Percentiles rank a stretch among this genome's conserved stretches.
These are phyloP conservation scores for Discoglossus pictus DNA, from an alignment of 2,797 vertebrate genomes.

Conservation along the genomic window DNA sequence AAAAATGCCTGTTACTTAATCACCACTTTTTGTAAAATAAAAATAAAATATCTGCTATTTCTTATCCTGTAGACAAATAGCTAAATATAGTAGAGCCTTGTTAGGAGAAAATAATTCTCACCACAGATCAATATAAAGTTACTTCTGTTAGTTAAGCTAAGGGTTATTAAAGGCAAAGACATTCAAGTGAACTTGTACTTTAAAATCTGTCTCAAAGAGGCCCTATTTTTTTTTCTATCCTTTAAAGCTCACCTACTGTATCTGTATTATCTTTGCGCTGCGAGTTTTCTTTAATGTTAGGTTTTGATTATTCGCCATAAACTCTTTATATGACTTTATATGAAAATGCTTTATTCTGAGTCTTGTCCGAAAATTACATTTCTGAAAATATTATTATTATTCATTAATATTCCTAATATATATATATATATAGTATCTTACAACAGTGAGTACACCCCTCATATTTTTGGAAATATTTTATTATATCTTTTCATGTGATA, in stretches of 20 bases:
- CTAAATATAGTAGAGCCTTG: conserved; percentile 42
- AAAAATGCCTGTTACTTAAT: conserved; percentile 3
- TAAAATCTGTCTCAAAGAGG: conserved; percentile 21
- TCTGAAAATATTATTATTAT: too few species aligned
- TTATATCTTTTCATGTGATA: too few species aligned
- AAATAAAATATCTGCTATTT: conserved; percentile 1
- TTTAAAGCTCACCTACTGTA: conserved; percentile 26
- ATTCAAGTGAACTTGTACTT: conserved; percentile 28
- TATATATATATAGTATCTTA: too few species aligned
- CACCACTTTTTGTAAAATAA: conserved; percentile 14
- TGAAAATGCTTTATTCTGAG: too few species aligned
- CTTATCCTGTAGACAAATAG: conserved; percentile 4
- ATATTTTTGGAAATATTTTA: too few species aligned
- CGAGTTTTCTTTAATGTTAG: conserved; percentile 13
- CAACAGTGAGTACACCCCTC: too few species aligned
- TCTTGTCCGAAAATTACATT: too few species aligned
- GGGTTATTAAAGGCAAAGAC: conserved; percentile 22
- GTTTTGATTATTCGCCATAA: conserved; percentile 14
- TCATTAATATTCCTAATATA: too few species aligned
- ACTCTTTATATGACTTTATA: too few species aligned
- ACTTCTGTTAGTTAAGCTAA: conserved; percentile 16
- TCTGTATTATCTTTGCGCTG: conserved; percentile 9
- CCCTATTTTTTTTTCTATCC: conserved; percentile 9
- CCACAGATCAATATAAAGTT: conserved; percentile 20
- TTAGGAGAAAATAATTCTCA: conserved; percentile 28